Percentiles rank a stretch among this genome's conserved stretches.
Conservation (phyloP, 2,888 invertebrate genomes). For the Hybos culiciformis region DNA sequence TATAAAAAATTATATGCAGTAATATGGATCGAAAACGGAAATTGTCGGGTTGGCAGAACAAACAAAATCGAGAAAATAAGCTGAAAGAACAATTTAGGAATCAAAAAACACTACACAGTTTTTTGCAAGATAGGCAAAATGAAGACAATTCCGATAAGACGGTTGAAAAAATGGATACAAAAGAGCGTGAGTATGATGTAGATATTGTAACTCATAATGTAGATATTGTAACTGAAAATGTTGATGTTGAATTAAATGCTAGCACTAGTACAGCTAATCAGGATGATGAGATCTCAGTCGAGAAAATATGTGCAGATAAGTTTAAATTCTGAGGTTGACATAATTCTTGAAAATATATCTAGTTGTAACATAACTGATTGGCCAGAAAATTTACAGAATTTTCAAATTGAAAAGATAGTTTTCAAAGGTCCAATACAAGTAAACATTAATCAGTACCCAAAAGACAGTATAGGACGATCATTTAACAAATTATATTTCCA, state of each 20-base stretch:
- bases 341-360: not conserved
- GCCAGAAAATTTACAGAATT: constrained; percentile 1
- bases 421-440: constrained; percentile 1
- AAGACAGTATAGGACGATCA: not conserved
- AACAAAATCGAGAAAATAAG: not conserved
- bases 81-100: not conserved
- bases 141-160: not conserved
- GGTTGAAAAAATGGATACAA: not conserved
- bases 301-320: no score
- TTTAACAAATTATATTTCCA: not conserved
- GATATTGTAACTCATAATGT: not conserved
- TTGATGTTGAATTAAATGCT: not conserved
- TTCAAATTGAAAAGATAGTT: not conserved
- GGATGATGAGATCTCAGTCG: no score
- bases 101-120: not conserved
- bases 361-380: no score
- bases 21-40: not conserved
- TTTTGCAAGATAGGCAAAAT: not conserved
- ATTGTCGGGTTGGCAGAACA: not conserved
- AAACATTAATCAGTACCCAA: not conserved
- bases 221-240: no score
- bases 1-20: not conserved
- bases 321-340: not conserved
- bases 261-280: not conserved
- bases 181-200: not conserved